A percentile compares a stretch with the other conserved stretches of the same genome.
Conservation (phyloP, 2,113 vertebrate species). For the Raphicerus campestris region DNA sequence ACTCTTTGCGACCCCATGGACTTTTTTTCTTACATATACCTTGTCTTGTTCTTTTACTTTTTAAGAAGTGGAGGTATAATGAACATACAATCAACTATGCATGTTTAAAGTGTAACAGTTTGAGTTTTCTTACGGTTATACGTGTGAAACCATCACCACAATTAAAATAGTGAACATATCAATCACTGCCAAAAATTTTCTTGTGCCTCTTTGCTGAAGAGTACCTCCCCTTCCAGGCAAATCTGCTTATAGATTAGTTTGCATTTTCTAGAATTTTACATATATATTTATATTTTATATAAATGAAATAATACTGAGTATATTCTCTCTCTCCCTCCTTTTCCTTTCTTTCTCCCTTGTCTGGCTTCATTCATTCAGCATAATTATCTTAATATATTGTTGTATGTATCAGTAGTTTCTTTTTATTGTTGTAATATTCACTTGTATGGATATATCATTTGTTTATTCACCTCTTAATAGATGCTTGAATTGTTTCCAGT, state of each 20-base stretch:
- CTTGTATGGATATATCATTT: neutral
- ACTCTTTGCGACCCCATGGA: neutral
- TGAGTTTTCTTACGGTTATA: neutral
- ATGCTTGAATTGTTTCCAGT: neutral
- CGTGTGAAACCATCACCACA: neutral
- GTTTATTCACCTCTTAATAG: neutral
- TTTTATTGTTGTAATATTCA: neutral
- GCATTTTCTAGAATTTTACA: neutral
- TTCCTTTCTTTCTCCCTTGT: neutral
- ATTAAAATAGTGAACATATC: neutral
- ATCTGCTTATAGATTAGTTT: neutral
- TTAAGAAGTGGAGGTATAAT: neutral
- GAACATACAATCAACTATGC: neutral
- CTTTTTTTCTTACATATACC: neutral
- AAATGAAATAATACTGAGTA: neutral
- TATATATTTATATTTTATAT: neutral
- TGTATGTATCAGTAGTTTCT: neutral
- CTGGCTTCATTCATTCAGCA: neutral
- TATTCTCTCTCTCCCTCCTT: neutral
- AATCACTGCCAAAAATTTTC: neutral
- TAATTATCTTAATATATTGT: neutral
- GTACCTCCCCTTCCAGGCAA: neutral
- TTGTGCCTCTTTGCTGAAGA: neutral
- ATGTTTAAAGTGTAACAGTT: neutral
- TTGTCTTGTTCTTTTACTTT: conserved; percentile 5